These are phyloP conservation scores for Abrostola triplasia DNA, from an alignment of 2,888 invertebrate genomes.

Conservation along the genomic window DNA sequence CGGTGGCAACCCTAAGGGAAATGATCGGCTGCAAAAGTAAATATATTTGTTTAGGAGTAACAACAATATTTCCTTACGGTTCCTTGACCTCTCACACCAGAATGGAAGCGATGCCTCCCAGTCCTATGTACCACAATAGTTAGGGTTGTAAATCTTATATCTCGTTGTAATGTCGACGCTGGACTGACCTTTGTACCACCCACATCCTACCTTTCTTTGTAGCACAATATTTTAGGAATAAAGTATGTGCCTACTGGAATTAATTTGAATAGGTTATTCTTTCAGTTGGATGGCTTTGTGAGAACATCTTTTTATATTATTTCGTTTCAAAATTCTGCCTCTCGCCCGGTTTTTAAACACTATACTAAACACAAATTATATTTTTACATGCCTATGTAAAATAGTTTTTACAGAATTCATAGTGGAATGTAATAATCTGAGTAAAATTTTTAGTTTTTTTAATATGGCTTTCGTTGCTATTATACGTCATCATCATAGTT, in stretches of 20 bases:
- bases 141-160: background rate
- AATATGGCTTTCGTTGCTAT: too few species aligned
- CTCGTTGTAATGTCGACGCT: constrained; percentile 6
- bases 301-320: too few species aligned
- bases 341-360: too few species aligned
- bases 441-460: too few species aligned
- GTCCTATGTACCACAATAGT: constrained; percentile 20
- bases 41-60: constrained; percentile 40
- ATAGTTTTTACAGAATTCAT: too few species aligned
- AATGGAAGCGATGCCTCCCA: constrained; percentile 1
- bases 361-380: too few species aligned
- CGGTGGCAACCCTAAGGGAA: constrained; percentile 48
- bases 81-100: constrained; percentile 22
- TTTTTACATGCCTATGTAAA: too few species aligned
- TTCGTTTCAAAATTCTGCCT: too few species aligned
- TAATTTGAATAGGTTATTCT: background rate
- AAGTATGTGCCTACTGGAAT: background rate
- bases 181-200: constrained; percentile 10
- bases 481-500: too few species aligned
- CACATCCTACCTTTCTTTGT: background rate
- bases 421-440: too few species aligned
- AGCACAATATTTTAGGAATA: constrained; percentile 3
- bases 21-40: constrained; percentile 43
- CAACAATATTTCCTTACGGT: constrained; percentile 38
- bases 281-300: too few species aligned